A percentile compares a stretch with the other conserved stretches of the same genome.
Evolutionary conservation across 1,140 invertebrate genomes (phyloP).

Genomic region (Trichomalopsis sarcophagae): DNA sequence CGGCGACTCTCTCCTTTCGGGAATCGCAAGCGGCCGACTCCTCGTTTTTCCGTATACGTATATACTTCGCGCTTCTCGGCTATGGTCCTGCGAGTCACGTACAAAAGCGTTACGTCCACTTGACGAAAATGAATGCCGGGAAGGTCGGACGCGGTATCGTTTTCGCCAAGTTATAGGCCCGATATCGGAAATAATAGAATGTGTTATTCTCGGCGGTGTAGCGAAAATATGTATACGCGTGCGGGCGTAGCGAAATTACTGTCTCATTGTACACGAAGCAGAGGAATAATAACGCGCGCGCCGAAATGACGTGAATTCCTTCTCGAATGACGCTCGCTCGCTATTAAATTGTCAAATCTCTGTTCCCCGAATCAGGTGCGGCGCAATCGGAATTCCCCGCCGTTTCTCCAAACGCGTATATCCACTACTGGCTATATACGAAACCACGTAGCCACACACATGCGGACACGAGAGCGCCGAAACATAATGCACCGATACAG

Average conservation of each 20-base stretch:
- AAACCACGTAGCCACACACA: too few relatives aligned
- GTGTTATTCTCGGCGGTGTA: background rate
- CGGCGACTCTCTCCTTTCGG: background rate
- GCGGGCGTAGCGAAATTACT: background rate
- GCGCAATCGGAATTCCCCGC: background rate
- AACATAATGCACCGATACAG: too few relatives aligned
- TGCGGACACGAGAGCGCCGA: too few relatives aligned
- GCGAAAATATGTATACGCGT: too few relatives aligned
- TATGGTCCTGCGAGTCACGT: background rate
- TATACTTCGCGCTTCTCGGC: background rate
- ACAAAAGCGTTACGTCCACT: background rate
- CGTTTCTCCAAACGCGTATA: background rate
- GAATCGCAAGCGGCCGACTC: background rate
- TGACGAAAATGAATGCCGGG: background rate
- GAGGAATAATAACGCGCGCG: background rate
- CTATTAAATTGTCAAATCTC: constrained; percentile 1
- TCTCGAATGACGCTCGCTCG: background rate
- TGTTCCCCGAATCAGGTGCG: background rate
- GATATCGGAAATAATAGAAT: background rate
- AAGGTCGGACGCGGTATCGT: background rate
- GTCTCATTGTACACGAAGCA: background rate
- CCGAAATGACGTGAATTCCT: background rate
- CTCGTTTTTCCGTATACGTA: background rate
- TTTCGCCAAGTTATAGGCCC: background rate
- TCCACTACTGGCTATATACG: too few relatives aligned